Base-by-base conservation (phyloP, 2,797 vertebrate genomes). In the Moxostoma hubbsi region DNA sequence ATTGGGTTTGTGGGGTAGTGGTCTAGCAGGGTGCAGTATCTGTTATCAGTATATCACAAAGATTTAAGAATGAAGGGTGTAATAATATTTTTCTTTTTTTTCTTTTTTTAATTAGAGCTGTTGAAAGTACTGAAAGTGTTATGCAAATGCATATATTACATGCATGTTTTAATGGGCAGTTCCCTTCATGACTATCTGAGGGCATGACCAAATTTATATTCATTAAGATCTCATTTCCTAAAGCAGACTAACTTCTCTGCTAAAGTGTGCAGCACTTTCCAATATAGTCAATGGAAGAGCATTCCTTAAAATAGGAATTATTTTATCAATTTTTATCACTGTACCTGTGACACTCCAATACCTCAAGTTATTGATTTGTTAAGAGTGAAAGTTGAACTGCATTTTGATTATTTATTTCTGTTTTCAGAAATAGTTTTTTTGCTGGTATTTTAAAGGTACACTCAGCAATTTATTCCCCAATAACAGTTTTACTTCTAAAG, bases 251-350 rank as follows among this genome's bases (percentile, higher is more conserved):
- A 84, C 81, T 78, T 85, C 78, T 77, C 36, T 53, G 75, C 24
- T 74, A 45, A 66, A 62, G 53, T 73, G 6, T 50, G 66, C 66
- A 81, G 84, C 81, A 70, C 77, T 87, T 85, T 87, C 79, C 84
- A 61, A 63, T 36, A 70, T 66, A 75, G 6, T 51, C 79, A 77
- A 81, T 47, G 83, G 70, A 80, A 55, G 58, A 55, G 70, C 51
- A 65, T 78, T 75, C n/a, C n/a, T n/a, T n/a, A n/a, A n/a, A n/a
- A 36, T 36, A 36, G 3, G 36, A 36, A 36, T 36, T 36, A 36
- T 36, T 36, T 36, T 36, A 36, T 36, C 0, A 36, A 4, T 36
- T 36, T 36, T 3, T 36, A 36, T 36, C 36, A 36, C 36, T 36
- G 0, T 36, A 36, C 36, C 36, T 36, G 36, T 36, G 4, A 36